Base-by-base conservation (phyloP, 2,888 invertebrate genomes). In the Nematopogon swammerdamellus region DNA sequence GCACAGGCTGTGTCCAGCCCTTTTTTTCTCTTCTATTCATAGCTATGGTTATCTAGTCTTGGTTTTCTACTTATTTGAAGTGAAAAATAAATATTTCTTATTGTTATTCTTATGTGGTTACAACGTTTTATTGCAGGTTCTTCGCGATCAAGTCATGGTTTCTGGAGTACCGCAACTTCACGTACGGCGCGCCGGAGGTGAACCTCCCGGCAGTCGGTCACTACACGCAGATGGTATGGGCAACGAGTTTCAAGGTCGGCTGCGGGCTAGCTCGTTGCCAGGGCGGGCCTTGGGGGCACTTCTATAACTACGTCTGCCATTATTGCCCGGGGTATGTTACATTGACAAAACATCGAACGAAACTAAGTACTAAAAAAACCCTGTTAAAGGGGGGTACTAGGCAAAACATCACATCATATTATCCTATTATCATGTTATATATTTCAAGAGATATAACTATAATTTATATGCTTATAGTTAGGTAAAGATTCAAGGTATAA, bases 171-270 rank as follows among this genome's bases (percentile, higher is more conserved):
- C 76, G 84, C 56, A 85, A 88, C 58, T 92, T 91, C 62, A 87
- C 85, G 0, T 92, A 86, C 61, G 91, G 88, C 0, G 70, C 81
- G 20, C 72, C 77, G 1, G 79, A 87, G 59, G 62, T 89, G 3
- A 79, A 87, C 59, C 62, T 89, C 2, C 76, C 79, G 53, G 77
- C 82, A 14, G 82, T 89, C 18, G 91, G 91, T 0, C 91, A 91
- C 69, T 92, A 91, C 65, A 91, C 91, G 0, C 91, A 91, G 70
- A 85, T 91, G 85, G 89, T 88, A 19, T 92, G 91, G 91, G 89
- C 89, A 11, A 81, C 88, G 2, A 85, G 85, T 18, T 89, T 90
- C 63, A 84, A 87, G 63, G 84, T 91, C 16, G 91, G 91, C 36
- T 91, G 91, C 59, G 90, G 91, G 0, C 74, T 89, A 57, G 82